Percentiles rank a stretch among this genome's conserved stretches.
phyloP scores from a whole-genome alignment of 2,113 vertebrate species.

The Accipiter cooperii region DNA sequence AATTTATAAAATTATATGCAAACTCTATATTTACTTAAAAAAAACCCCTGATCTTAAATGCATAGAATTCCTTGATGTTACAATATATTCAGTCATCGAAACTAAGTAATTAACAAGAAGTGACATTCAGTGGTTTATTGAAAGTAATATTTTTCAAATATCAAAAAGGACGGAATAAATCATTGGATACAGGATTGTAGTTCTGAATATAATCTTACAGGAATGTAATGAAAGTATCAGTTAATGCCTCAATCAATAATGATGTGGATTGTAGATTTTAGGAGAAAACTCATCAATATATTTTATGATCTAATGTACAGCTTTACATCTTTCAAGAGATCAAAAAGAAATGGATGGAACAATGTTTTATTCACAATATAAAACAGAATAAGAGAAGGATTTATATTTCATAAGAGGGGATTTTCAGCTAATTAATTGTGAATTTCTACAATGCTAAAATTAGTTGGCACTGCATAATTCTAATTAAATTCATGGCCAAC shows the following conservation, averaged over 20 bases:
- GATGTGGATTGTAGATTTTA: background rate
- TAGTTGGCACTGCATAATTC: background rate
- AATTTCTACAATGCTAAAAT: slow-evolving; percentile 16
- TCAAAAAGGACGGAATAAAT: background rate
- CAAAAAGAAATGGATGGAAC: background rate
- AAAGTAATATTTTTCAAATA: slow-evolving; percentile 13
- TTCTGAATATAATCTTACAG: background rate
- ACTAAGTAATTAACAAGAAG: background rate
- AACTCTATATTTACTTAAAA: background rate
- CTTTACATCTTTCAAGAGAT: background rate
- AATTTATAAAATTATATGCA: background rate
- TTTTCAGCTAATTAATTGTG: slow-evolving; percentile 7
- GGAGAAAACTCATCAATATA: background rate
- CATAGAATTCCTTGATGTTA: background rate
- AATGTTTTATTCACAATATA: background rate
- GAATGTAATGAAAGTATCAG: background rate
- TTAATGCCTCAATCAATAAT: background rate
- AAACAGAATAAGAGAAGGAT: background rate
- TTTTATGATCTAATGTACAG: background rate
- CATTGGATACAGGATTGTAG: background rate
- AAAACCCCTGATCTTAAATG: fast-evolving
- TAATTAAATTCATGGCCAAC: background rate
- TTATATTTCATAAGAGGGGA: background rate
- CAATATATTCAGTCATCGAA: background rate
- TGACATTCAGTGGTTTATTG: background rate